Evolutionary conservation across 2,797 vertebrate species (phyloP), one percentile per base, ranked within the genome.

Genomic region (Amblyraja radiata): DNA sequence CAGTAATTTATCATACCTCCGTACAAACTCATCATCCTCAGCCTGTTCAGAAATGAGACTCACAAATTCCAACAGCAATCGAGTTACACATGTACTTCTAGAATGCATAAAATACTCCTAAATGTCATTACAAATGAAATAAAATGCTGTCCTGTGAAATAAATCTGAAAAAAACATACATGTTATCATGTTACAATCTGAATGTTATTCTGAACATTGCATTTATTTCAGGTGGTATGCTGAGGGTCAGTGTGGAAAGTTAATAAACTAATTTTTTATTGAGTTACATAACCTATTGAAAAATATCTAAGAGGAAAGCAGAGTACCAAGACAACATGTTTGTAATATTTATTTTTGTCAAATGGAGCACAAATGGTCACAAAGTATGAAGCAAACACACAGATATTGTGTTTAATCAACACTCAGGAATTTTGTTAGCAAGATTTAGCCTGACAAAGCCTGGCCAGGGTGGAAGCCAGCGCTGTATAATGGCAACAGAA

Each of bases 381-480:
- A 32, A 71, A 90, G 65, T 71, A 39, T 71, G n/a, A 90, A 14
- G 73, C 39, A 76, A 92, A 76, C 68, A 92, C 11, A 9, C 54
- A 74, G 25, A 92, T 54, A 10, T 74, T 92, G 5, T 92, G 90
- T 92, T 92, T 58, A 76, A 76, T 76, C 90, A 92, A 76, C 90
- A 92, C 39, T 54, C 71, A 92, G 39, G 71, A 92, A 76, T 76
- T 92, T 16, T 54, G 46, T 58, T 92, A 76, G 71, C 90, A 58
- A n/a, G 90, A 92, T 92, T 28, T 16, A 92, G 14, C 71, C 73
- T 73, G 90, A 28, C 71, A 16, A 74, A 76, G 36, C 23, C 39
- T 76, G 71, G 21, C 10, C 5, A n/a, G 90, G 13, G 90, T 71
- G 39, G 71, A 92, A 11, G 18, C 18, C 46, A 54, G 73, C n/a